Conservation (phyloP, 2,888 invertebrate species). For the Dryomyza anilis region DNA sequence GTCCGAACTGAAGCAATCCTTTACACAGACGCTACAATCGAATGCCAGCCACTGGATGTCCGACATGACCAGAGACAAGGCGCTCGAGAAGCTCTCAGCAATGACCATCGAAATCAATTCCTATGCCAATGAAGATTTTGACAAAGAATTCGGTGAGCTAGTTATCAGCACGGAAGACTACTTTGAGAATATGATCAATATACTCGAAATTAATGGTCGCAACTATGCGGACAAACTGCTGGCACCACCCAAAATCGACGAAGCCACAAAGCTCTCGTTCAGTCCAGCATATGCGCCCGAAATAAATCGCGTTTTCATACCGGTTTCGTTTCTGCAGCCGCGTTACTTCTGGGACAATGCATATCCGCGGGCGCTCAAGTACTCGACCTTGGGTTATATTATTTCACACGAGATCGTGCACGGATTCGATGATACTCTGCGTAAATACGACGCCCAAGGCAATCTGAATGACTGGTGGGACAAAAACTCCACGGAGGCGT, state of each 20-base stretch:
- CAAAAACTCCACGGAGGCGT: constrained; percentile 41
- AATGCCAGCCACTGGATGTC: constrained; percentile 41
- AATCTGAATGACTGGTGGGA: constrained; percentile 52
- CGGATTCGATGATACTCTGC: constrained; percentile 50
- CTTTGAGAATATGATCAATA: constrained; percentile 46
- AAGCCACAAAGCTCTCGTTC: constrained; percentile 30
- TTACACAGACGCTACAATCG: constrained; percentile 39
- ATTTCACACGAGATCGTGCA: constrained; percentile 54
- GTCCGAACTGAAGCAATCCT: constrained; percentile 45
- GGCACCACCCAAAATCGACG: constrained; percentile 37
- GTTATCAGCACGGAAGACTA: constrained; percentile 45
- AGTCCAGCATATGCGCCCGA: constrained; percentile 46
- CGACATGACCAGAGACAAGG: constrained; percentile 40
- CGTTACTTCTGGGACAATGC: constrained; percentile 50
- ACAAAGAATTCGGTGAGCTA: constrained; percentile 40
- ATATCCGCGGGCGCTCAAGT: constrained; percentile 51
- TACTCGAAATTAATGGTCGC: constrained; percentile 41
- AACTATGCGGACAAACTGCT: constrained; percentile 40
- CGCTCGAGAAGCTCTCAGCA: constrained; percentile 45
- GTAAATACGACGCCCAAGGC: constrained; percentile 48
- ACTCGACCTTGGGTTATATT: constrained; percentile 49
- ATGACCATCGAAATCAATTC: constrained; percentile 48
- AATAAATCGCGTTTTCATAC: constrained; percentile 47
- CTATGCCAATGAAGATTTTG: constrained; percentile 40
- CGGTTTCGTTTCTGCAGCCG: constrained; percentile 50